Evolutionary conservation across 2,113 vertebrate species (phyloP).

Genomic region (Pluvianellus socialis): DNA sequence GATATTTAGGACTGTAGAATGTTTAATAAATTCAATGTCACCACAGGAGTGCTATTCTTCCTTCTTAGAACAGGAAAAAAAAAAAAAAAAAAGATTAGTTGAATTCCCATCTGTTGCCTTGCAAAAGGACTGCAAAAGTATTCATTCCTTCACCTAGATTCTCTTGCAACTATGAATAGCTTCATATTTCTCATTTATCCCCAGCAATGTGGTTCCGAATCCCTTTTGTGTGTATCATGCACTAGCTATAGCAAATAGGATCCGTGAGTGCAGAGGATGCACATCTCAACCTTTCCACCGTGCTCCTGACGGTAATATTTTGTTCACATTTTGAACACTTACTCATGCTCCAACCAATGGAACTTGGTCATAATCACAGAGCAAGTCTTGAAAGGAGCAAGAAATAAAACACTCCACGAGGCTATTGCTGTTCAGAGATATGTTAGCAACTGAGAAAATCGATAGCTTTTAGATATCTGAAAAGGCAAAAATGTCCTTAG

Average conservation of each 20-base stretch:
- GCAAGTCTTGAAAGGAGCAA: background rate
- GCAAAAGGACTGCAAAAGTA: background rate
- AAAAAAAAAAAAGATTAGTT: background rate
- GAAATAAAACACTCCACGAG: background rate
- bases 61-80: background rate
- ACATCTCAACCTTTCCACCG: background rate
- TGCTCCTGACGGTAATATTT: background rate
- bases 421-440: background rate
- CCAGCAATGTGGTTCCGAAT: background rate
- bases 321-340: background rate
- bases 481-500: background rate
- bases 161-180: background rate
- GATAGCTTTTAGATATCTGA: background rate
- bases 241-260: background rate
- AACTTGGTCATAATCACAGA: background rate
- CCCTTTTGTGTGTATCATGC: background rate
- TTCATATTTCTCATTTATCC: background rate
- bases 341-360: background rate
- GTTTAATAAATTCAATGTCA: background rate
- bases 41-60: background rate
- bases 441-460: background rate
- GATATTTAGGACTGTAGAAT: background rate
- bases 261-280: background rate
- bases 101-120: background rate
- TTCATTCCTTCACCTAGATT: background rate